Conservation (phyloP, 2,888 invertebrate species). For the Cabera pusaria region DNA sequence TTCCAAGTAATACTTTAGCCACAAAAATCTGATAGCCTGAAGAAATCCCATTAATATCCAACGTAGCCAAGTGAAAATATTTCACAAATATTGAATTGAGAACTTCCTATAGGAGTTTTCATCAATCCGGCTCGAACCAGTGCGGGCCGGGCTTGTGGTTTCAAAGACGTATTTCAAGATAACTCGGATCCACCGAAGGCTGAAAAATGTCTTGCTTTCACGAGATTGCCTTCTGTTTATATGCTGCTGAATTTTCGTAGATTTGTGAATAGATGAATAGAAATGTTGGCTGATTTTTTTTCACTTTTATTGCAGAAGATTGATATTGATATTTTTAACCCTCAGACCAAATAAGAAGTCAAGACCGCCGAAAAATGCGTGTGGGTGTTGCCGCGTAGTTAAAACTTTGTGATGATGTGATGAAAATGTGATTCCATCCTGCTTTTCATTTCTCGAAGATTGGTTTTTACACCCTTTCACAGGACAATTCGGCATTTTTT, state of each 20-base stretch:
- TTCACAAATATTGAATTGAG: slow-evolving; percentile 51
- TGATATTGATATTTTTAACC: too few species aligned
- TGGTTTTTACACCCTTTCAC: too few species aligned
- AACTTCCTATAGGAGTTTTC: slow-evolving; percentile 38
- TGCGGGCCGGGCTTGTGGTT: slow-evolving; percentile 18
- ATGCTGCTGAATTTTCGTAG: slow-evolving; percentile 9
- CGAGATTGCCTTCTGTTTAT: slow-evolving; percentile 35
- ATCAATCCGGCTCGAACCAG: slow-evolving; percentile 26
- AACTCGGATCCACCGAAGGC: slow-evolving; percentile 39
- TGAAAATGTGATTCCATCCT: too few species aligned
- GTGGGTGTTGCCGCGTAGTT: too few species aligned
- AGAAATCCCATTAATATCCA: slow-evolving; percentile 50
- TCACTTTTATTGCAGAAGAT: too few species aligned
- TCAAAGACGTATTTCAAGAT: slow-evolving; percentile 46
- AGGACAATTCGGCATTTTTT: too few species aligned
- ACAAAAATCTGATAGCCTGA: slow-evolving; percentile 31
- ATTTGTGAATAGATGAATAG: slow-evolving; percentile 6
- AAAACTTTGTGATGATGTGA: too few species aligned
- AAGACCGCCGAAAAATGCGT: too few species aligned
- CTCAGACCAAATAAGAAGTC: too few species aligned
- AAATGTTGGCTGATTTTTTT: not conserved
- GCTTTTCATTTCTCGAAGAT: too few species aligned
- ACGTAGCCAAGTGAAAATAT: slow-evolving; percentile 45
- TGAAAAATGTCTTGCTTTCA: slow-evolving; percentile 44
- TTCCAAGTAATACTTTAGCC: slow-evolving; percentile 24